phyloP scores from a whole-genome alignment of 1,140 invertebrate species.

The Zaprionus lachaisei region DNA sequence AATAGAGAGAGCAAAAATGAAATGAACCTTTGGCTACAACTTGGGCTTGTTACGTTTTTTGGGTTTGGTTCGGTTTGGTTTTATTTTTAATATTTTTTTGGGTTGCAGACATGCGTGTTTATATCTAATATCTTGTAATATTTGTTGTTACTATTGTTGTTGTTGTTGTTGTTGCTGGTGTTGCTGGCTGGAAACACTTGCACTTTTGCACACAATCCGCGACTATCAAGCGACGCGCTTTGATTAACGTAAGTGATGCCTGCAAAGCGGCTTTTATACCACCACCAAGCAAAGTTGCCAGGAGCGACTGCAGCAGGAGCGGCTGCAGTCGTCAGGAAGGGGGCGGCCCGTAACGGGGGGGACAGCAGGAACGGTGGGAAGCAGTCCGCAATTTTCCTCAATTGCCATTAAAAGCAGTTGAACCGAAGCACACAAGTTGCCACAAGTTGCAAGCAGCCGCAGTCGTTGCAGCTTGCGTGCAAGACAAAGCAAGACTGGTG shows the following conservation, averaged over 20 bases:
- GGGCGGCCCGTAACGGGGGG: not conserved
- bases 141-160: conserved; percentile 6
- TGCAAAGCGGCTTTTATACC: conserved; percentile 67
- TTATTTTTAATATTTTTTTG: not conserved
- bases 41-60: conserved; percentile 16
- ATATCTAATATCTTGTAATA: conserved; percentile 25
- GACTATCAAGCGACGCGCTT: conserved; percentile 68
- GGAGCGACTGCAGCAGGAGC: conserved; percentile 18
- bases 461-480: conserved; percentile 36
- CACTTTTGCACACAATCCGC: conserved; percentile 39
- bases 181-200: conserved; percentile 41
- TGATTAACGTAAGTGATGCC: conserved; percentile 63
- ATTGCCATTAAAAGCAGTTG: conserved; percentile 57
- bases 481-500: not conserved
- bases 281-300: conserved; percentile 19
- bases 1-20: conserved; percentile 10
- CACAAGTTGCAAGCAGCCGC: conserved; percentile 19
- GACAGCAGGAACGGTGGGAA: not conserved
- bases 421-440: conserved; percentile 38
- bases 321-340: not conserved
- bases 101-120: conserved; percentile 31
- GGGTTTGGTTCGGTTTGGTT: conserved; percentile 6
- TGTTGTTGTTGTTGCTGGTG: conserved; percentile 12
- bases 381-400: conserved; percentile 60
- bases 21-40: conserved; percentile 41